phyloP scores from a whole-genome alignment of 2,797 vertebrate species.

The Octomys mimax region DNA sequence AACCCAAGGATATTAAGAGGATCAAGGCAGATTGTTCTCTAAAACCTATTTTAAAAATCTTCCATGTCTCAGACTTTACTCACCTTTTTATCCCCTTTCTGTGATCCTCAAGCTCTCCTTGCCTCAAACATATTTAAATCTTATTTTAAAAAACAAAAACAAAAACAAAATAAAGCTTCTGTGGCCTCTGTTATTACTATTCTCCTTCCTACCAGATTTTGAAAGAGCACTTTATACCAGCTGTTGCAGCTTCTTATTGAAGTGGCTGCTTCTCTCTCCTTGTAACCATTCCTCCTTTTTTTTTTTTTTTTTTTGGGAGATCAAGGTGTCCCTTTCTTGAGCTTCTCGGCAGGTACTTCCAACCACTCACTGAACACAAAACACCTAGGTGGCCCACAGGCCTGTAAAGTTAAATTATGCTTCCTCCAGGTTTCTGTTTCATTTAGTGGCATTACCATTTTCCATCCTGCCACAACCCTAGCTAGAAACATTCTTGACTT shows the following conservation, averaged over 20 bases:
- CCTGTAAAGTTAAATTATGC: background rate
- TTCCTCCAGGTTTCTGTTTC: constrained; percentile 1
- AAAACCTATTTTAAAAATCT: background rate
- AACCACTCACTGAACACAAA: background rate
- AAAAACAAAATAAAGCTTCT: background rate
- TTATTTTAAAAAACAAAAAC: background rate
- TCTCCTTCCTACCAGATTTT: constrained; percentile 8
- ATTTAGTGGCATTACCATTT: background rate
- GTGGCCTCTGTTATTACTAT: background rate
- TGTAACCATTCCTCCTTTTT: background rate
- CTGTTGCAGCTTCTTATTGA: background rate
- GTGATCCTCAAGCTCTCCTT: background rate
- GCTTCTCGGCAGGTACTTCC: background rate
- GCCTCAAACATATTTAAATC: background rate
- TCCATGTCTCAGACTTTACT: background rate
- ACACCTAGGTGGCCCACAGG: background rate
- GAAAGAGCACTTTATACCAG: background rate
- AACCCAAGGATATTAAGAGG: background rate
- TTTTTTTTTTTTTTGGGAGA: background rate
- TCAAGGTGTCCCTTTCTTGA: background rate
- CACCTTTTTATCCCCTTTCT: background rate
- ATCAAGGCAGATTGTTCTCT: background rate
- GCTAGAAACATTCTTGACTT: background rate
- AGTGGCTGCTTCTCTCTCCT: background rate
- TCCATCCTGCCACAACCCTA: background rate